Base-by-base conservation (phyloP, 1,140 invertebrate species). In the Xylocopa sonorina region DNA sequence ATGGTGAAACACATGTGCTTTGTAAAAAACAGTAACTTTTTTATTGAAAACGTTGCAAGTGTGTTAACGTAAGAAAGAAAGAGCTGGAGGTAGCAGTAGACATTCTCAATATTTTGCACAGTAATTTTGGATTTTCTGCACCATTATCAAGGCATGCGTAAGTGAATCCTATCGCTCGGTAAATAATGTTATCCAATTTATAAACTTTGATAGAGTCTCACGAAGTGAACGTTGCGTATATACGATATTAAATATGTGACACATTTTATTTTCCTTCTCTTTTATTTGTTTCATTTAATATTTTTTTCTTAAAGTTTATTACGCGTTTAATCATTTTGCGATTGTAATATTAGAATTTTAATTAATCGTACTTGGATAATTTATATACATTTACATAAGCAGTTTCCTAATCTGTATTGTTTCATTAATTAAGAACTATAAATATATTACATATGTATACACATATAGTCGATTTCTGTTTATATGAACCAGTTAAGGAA, bases 81-180 rank as follows among this genome's bases (percentile, higher is more conserved):
- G 75, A 84, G 74, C 69, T 84, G 68, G 64, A 84, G 81, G 60
- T 87, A 89, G 81, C 83, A 85, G 83, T 86, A 85, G 87, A 88
- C 83, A 80, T 84, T 81, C 83, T 82, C 83, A 72, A 83, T 80
- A 85, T 86, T 88, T 88, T 83, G 75, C 78, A 76, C 60, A 66
- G 78, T 73, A 85, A 73, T 78, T 88, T 83, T 87, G 51, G 75
- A 82, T 79, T 81, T 78, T 58, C 71, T 83, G 66, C 79, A 69
- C 69, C 80, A 85, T 82, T 81, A 51, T 79, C 32, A 27, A 74
- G 27, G 27, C n/a, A 81, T 63, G 82, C 68, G 82, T 88, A 78
- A 75, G 82, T 81, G 80, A n/a, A 46, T 27, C 46, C 27, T 43
- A 16, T 58, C 58, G 24, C n/a, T 6, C 48, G 55, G 7, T 71